These are phyloP conservation scores for Heliconius melpomene DNA, from an alignment of 1,140 invertebrate species.

Conservation along the genomic window DNA sequence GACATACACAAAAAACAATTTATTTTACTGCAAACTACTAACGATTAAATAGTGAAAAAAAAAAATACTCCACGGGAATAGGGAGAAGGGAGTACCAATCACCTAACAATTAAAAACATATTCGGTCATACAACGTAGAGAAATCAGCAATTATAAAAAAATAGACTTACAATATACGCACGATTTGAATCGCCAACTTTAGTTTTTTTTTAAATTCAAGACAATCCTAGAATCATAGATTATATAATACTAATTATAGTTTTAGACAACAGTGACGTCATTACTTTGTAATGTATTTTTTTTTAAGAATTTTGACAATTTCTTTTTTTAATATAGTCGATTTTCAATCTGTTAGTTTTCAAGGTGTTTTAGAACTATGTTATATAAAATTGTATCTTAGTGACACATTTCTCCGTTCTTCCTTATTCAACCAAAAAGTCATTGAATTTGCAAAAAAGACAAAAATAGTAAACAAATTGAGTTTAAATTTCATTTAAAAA, in stretches of 20 bases:
- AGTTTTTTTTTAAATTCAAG: conserved; percentile 8
- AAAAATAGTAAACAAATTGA: too few species aligned
- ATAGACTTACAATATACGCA: conserved; percentile 14
- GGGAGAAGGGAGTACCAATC: too few species aligned
- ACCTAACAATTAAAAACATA: not conserved
- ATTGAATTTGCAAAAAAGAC: too few species aligned
- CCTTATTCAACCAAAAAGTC: too few species aligned
- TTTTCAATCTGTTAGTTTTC: not conserved
- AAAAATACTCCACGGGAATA: not conserved
- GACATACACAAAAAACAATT: too few species aligned
- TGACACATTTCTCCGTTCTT: not conserved
- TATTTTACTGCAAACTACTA: too few species aligned
- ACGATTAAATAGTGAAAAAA: not conserved
- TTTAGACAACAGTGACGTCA: not conserved
- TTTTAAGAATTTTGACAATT: not conserved
- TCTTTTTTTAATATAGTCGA: not conserved
- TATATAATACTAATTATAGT: conserved; percentile 1
- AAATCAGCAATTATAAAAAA: conserved; percentile 3
- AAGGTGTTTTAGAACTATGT: not conserved
- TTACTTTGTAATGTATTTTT: conserved; percentile 9
- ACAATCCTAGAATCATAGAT: not conserved
- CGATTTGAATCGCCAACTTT: conserved; percentile 12
- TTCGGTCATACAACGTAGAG: not conserved
- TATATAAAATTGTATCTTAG: not conserved
- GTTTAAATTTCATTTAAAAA: not conserved